A percentile compares a stretch with the other conserved stretches of the same genome.
These are phyloP conservation scores for Eulemur coronatus DNA, from an alignment of 2,797 vertebrate genomes.

Conservation along the genomic window DNA sequence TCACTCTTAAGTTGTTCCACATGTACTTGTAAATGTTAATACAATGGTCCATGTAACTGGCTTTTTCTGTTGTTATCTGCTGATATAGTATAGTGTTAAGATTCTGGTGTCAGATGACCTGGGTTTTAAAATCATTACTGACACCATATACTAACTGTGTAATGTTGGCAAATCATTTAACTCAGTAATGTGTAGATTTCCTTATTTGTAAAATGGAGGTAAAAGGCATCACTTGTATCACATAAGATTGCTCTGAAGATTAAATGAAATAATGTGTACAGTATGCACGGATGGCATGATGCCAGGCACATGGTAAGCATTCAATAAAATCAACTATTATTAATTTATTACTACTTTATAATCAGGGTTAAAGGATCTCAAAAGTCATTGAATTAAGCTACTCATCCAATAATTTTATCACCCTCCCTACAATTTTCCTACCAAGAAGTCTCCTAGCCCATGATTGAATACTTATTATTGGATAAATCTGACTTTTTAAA, in stretches of 20 bases:
- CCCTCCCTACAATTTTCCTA: not conserved
- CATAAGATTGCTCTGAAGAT: not conserved
- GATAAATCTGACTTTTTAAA: not conserved
- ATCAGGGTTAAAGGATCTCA: not conserved
- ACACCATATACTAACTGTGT: not conserved
- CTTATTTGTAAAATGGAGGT: not conserved
- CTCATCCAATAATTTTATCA: not conserved
- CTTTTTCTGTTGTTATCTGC: not conserved
- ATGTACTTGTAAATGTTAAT: conserved; percentile 45
- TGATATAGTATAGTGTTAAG: not conserved
- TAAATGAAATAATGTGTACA: not conserved
- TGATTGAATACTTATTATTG: not conserved
- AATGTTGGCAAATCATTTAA: not conserved
- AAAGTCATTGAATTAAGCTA: not conserved
- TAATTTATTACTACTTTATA: not conserved
- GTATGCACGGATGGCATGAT: not conserved
- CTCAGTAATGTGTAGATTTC: not conserved
- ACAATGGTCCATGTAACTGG: not conserved
- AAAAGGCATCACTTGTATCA: not conserved
- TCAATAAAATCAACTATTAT: not conserved
- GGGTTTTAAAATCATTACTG: not conserved
- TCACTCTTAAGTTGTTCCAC: conserved; percentile 67
- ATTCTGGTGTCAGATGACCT: not conserved
- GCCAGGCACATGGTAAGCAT: not conserved
- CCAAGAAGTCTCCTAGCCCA: not conserved